phyloP scores from a whole-genome alignment of 2,113 vertebrate species.

The Calcarius ornatus region DNA sequence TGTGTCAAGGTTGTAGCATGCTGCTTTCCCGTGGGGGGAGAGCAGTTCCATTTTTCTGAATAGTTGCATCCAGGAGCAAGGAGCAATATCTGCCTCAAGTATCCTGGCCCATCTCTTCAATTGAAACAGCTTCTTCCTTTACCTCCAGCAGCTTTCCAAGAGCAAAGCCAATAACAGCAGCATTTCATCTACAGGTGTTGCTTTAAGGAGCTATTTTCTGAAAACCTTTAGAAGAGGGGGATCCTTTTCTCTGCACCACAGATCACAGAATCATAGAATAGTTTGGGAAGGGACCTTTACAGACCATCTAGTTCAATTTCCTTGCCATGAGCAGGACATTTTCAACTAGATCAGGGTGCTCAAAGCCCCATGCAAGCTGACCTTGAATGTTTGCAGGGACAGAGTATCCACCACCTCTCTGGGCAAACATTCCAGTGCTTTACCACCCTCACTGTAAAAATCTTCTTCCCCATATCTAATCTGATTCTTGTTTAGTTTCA shows the following conservation, averaged over 20 bases:
- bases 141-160: background rate
- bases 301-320: background rate
- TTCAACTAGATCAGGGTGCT: background rate
- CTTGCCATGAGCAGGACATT: background rate
- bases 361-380: background rate
- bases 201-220: background rate
- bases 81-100: background rate
- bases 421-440: background rate
- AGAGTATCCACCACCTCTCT: background rate
- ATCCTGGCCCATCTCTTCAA: background rate
- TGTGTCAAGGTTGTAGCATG: background rate
- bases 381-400: background rate
- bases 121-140: background rate
- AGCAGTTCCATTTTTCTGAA: background rate
- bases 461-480: background rate
- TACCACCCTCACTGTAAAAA: background rate
- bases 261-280: background rate
- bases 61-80: background rate
- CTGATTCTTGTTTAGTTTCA: background rate
- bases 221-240: background rate
- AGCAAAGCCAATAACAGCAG: background rate
- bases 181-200: background rate
- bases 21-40: accelerated
- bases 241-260: background rate
- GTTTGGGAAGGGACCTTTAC: background rate